A percentile compares a stretch with the other conserved stretches of the same genome.
Evolutionary conservation across 2,113 vertebrate genomes (phyloP).

Genomic region (Hippocampus comes): DNA sequence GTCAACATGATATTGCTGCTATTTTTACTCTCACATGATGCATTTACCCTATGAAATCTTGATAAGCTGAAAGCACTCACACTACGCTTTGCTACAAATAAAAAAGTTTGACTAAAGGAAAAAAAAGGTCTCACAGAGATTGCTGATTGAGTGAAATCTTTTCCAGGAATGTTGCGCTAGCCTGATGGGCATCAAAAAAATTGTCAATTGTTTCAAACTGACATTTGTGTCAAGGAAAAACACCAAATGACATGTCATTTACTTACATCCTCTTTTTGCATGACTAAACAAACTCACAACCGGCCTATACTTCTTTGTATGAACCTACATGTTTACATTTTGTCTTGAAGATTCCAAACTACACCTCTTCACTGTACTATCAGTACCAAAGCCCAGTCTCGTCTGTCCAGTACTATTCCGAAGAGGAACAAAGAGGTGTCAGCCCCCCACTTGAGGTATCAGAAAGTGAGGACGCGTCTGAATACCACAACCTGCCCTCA

Average conservation of each 20-base stretch:
- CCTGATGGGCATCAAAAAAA: background rate
- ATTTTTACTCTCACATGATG: background rate
- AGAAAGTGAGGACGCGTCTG: slow-evolving; percentile 61
- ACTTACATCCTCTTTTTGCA: slow-evolving; percentile 49
- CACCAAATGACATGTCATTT: slow-evolving; percentile 15
- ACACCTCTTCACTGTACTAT: slow-evolving; percentile 51
- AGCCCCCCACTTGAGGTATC: slow-evolving; percentile 61
- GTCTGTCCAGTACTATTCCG: slow-evolving; percentile 51
- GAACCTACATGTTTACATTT: slow-evolving; percentile 20
- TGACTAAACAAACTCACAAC: slow-evolving; percentile 28
- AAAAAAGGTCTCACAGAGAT: background rate
- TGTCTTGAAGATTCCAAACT: slow-evolving; percentile 56
- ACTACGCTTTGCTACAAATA: background rate
- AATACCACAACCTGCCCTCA: slow-evolving; percentile 35
- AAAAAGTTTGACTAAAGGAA: background rate
- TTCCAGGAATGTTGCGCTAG: background rate
- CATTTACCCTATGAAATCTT: slow-evolving; percentile 3
- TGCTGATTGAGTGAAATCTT: background rate
- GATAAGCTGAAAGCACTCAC: background rate
- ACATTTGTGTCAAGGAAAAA: background rate
- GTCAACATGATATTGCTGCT: slow-evolving; percentile 5
- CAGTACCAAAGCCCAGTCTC: slow-evolving; percentile 47
- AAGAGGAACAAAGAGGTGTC: slow-evolving; percentile 52
- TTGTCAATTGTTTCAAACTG: background rate
- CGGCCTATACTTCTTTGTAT: background rate